phyloP scores from a whole-genome alignment of 2,113 vertebrate species.

The Natator depressus region DNA sequence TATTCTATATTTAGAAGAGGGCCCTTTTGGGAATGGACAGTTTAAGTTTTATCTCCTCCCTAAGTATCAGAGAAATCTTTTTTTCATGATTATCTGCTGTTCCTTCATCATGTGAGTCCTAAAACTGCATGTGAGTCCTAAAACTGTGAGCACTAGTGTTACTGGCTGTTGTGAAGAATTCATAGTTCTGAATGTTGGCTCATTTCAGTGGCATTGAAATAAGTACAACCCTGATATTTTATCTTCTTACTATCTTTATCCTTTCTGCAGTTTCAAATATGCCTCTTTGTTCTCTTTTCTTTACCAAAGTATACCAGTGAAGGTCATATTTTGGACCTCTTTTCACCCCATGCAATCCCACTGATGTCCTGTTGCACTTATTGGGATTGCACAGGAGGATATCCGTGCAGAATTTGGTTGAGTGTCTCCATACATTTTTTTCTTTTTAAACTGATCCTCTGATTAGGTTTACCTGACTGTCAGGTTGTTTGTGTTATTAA shows the following conservation, averaged over 20 bases:
- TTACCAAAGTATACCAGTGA: not conserved
- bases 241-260: not conserved
- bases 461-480: not conserved
- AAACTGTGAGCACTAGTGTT: not conserved
- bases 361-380: not conserved
- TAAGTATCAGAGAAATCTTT: not conserved
- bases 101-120: not conserved
- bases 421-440: not conserved
- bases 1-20: not conserved
- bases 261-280: not conserved
- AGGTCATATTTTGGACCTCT: not conserved
- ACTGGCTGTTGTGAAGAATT: not conserved
- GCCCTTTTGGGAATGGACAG: not conserved
- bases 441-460: not conserved
- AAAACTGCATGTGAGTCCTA: not conserved
- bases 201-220: not conserved
- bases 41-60: not conserved
- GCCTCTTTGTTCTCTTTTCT: not conserved
- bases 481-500: not conserved
- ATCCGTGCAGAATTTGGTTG: not conserved
- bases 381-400: not conserved
- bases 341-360: not conserved
- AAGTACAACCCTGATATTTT: not conserved
- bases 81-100: not conserved
- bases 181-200: not conserved